Conservation (phyloP, 2,113 vertebrate genomes). For the Pelusios castaneus region DNA sequence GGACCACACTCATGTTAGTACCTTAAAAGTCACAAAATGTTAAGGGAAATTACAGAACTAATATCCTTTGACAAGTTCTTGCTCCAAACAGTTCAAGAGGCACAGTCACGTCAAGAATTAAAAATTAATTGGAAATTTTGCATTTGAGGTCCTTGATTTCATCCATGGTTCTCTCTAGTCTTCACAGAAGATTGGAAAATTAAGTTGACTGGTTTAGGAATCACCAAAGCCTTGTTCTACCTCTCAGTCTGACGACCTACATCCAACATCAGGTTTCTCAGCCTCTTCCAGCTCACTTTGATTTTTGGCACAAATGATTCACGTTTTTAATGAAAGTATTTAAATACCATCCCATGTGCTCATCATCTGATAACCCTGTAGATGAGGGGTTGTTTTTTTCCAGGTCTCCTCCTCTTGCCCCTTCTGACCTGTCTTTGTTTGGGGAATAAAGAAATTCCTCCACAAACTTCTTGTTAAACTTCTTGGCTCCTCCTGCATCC, state of each 20-base stretch:
- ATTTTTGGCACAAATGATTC: not conserved
- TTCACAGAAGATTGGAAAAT: not conserved
- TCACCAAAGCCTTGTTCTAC: not conserved
- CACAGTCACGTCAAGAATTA: not conserved
- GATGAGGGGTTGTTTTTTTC: not conserved
- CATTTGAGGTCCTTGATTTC: not conserved
- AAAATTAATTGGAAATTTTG: not conserved
- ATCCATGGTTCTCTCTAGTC: not conserved
- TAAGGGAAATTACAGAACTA: not conserved
- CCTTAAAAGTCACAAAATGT: constrained; percentile 34
- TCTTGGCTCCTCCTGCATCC: not conserved
- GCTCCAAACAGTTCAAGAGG: not conserved
- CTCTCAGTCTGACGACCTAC: not conserved
- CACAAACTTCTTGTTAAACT: not conserved
- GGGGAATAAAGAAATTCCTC: not conserved
- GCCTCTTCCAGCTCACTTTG: not conserved
- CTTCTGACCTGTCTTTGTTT: not conserved
- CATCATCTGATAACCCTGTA: not conserved
- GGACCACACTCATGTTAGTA: constrained; percentile 26
- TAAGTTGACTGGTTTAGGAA: not conserved
- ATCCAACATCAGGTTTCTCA: not conserved
- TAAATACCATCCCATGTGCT: not conserved
- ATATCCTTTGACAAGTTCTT: constrained; percentile 11
- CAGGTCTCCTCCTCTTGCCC: not conserved
- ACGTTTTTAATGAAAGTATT: not conserved